Evolutionary conservation across 2,113 vertebrate species (phyloP).

Genomic region (Chionis minor): DNA sequence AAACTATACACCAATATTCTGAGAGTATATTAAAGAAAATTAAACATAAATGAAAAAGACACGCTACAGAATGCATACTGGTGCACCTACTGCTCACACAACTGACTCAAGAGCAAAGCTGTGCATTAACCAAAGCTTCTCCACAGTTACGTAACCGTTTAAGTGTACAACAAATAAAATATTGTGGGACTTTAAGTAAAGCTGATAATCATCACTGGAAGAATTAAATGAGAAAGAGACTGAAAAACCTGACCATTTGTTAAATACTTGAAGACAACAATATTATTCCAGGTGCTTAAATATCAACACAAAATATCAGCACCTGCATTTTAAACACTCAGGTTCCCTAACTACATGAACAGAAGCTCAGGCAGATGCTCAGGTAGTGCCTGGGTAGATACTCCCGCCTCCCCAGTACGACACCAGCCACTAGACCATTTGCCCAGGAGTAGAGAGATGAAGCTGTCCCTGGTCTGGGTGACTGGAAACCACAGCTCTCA

Average conservation of each 20-base stretch:
- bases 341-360: background rate
- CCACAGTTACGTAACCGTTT: background rate
- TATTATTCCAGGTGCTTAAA: background rate
- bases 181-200: background rate
- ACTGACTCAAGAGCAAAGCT: background rate
- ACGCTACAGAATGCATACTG: accelerated
- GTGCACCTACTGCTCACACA: background rate
- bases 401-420: background rate
- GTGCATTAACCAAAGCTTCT: background rate
- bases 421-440: background rate
- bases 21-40: background rate
- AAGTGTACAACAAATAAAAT: background rate
- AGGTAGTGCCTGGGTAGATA: background rate
- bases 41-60: background rate
- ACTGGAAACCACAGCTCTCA: background rate
- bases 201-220: background rate
- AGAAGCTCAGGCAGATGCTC: background rate
- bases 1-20: background rate
- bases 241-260: background rate
- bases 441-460: background rate
- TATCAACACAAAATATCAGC: background rate
- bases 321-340: background rate
- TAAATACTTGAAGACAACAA: background rate
- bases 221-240: background rate
- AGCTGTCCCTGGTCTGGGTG: background rate